These are phyloP conservation scores for Hemistola chrysoprasaria DNA, from an alignment of 2,888 invertebrate species.

Conservation along the genomic window DNA sequence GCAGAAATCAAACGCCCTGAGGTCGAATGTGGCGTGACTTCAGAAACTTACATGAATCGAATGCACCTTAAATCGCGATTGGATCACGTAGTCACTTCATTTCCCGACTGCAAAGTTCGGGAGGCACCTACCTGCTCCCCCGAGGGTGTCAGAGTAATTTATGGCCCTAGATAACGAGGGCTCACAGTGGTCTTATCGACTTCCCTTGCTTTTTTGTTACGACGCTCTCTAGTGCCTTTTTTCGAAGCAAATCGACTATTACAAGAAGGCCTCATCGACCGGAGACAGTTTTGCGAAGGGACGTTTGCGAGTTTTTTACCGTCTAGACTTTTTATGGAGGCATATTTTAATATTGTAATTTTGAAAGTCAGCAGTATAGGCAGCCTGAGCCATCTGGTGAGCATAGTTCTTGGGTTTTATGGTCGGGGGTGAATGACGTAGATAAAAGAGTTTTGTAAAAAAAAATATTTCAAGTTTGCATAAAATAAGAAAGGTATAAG, in stretches of 20 bases:
- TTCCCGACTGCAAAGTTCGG: slow-evolving; percentile 56
- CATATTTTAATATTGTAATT: slow-evolving; percentile 32
- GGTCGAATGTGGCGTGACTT: slow-evolving; percentile 47
- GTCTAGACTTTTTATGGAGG: slow-evolving; percentile 44
- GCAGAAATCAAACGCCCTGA: slow-evolving; percentile 20
- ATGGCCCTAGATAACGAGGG: slow-evolving; percentile 79
- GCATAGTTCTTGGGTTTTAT: slow-evolving; percentile 24
- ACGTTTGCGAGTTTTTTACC: slow-evolving; percentile 41
- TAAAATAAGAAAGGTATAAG: slow-evolving; percentile 5
- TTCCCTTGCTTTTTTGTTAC: slow-evolving; percentile 67
- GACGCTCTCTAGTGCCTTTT: slow-evolving; percentile 63
- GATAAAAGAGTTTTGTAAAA: slow-evolving; percentile 3
- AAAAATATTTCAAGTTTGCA: slow-evolving; percentile 9
- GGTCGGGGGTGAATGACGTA: slow-evolving; percentile 9
- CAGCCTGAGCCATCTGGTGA: slow-evolving; percentile 27
- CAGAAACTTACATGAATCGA: slow-evolving; percentile 58
- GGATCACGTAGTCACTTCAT: slow-evolving; percentile 80
- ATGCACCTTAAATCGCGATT: slow-evolving; percentile 78
- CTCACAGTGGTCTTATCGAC: slow-evolving; percentile 77
- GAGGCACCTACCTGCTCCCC: slow-evolving; percentile 68
- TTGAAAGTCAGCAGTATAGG: slow-evolving; percentile 32
- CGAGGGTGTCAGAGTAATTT: slow-evolving; percentile 76
- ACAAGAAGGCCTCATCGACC: slow-evolving; percentile 59
- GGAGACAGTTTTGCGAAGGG: slow-evolving; percentile 50
- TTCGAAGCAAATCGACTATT: slow-evolving; percentile 73